Evolutionary conservation across 1,140 invertebrate genomes (phyloP), one percentile per base, ranked within the genome.

Genomic region (Halyomorpha halys): DNA sequence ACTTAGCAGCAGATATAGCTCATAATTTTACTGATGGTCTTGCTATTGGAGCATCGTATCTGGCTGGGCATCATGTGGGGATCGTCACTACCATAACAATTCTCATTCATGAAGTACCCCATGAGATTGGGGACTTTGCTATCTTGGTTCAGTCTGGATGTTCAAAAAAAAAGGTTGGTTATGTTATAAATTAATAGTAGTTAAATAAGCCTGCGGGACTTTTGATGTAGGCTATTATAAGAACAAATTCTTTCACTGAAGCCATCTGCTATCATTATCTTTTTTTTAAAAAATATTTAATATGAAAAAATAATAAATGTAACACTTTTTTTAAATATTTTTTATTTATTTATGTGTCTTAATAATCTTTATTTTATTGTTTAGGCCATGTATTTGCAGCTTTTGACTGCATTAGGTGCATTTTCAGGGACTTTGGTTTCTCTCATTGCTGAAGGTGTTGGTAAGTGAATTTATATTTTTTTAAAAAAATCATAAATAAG

Each of bases 101-200:
- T 72, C 79, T 98, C 27, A 77, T 98, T 44, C 95, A 98, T 76
- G 95, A 98, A 82, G 86, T 98, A 66, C 95, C 95, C 59, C 95
- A 98, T 79, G 95, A 98, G 80, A 97, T 98, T 73, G 95, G 95
- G 60, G 95, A 98, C 77, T 98, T 96, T 82, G 94, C 95, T 39
- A 97, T 98, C 76, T 80, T 98, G 21, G 83, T 98, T 61, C 91
- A 97, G 76, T 94, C 91, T 68, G 94, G 94, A 27, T 94, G 90
- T 71, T 88, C 84, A 47, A 85, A 90, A 70, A 85, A 76, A 76
- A 94, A 94, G 79, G 86, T 87, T 30, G 27, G 27, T 30, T 8
- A 30, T 30, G 27, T 30, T 8, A 30, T n/a, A n/a, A n/a, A n/a
- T n/a, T n/a, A 8, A 30, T 30, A 30, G 8, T 30, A 4, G 8